Evolutionary conservation across 1,140 invertebrate species (phyloP).

Genomic region (Helicoverpa zea): DNA sequence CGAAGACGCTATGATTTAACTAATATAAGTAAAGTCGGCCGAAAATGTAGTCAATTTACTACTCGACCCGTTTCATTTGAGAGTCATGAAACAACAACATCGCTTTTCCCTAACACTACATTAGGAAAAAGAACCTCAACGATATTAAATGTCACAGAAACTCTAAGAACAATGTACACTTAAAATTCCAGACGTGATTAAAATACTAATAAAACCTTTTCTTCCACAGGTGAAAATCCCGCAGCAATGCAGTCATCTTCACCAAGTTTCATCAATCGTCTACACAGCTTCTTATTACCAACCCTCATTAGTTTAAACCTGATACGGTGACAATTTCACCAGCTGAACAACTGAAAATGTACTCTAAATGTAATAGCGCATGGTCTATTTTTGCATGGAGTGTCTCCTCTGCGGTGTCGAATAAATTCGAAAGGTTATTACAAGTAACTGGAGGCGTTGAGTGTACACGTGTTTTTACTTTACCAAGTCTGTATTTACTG

Average conservation of each 20-base stretch:
- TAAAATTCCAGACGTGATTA: constrained; percentile 4
- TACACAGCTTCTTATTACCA: constrained; percentile 60
- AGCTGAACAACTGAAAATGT: constrained; percentile 55
- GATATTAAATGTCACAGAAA: too few relatives aligned
- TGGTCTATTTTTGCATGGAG: constrained; percentile 55
- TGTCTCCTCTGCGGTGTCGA: constrained; percentile 21
- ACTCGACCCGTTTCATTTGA: background rate
- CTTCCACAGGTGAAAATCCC: constrained; percentile 82
- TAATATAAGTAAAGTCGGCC: too few relatives aligned
- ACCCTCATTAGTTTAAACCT: constrained; percentile 58
- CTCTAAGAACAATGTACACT: background rate
- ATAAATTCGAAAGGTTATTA: constrained; percentile 35
- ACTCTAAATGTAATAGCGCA: constrained; percentile 52
- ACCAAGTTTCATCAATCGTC: constrained; percentile 62
- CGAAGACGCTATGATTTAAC: too few relatives aligned
- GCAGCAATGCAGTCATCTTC: constrained; percentile 85
- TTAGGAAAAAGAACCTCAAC: too few relatives aligned
- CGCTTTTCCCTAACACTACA: too few relatives aligned
- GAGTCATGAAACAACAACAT: background rate
- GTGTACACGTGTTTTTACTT: constrained; percentile 33
- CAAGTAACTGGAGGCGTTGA: constrained; percentile 6
- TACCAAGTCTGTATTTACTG: background rate
- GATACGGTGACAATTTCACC: constrained; percentile 76
- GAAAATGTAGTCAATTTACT: background rate
- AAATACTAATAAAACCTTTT: constrained; percentile 48